Base-by-base conservation (phyloP, 1,140 invertebrate species). In the Cylas formicarius region DNA sequence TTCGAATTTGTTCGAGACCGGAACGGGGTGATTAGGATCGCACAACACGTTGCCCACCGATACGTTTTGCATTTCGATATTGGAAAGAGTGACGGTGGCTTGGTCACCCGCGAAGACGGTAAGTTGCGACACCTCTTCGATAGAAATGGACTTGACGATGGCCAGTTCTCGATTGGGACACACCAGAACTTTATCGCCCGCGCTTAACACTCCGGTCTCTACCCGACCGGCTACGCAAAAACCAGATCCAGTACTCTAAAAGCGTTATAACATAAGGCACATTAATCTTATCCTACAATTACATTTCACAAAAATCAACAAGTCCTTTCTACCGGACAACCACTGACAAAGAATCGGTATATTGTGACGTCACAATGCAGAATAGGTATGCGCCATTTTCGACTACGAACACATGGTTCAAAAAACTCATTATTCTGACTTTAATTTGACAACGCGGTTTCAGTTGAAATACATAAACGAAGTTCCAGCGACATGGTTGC, bases 81-180 rank as follows among this genome's bases (percentile, higher is more conserved):
- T 90, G 5, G 81, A 75, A 6, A 99, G 55, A 6, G 83, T 89
- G 0, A 96, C 64, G 19, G 78, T 77, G 0, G 89, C 80, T 67
- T 93, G 88, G 69, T 99, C 95, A 19, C 95, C 96, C 49, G 95
- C 94, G 75, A 96, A 98, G 1, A 80, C 88, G 48, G 80, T 80
- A 44, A 71, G 73, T 28, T 72, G 72, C 1, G 76, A 59, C 16
- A 76, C 56, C 26, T 96, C 89, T 64, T 94, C 88, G 20, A 88
- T 78, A 32, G 62, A 65, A 20, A 78, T 56, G 72, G 80, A 76
- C 72, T 90, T 89, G 1, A 93, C 76, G 22, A 75, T 68, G 22
- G 81, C 85, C 37, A 76, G 62, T 71, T 92, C 89, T 56, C 82
- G 82, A 38, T 75, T 78, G 7, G 96, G 94, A 71, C 92, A 82